Conservation (phyloP, 2,113 vertebrate genomes). For the Sigmodon hispidus region DNA sequence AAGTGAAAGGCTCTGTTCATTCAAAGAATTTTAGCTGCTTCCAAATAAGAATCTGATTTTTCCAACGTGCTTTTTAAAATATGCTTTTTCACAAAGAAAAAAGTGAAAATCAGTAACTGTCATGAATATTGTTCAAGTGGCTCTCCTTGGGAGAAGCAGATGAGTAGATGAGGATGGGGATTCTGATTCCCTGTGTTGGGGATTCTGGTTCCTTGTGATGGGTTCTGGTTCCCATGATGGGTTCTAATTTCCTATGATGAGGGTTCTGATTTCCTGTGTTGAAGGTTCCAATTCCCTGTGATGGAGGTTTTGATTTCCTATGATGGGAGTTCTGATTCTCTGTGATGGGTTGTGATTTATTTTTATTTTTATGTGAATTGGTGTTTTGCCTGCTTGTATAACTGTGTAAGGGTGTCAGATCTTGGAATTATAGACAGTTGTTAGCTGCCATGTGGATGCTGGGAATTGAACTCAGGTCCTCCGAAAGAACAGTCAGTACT, state of each 20-base stretch:
- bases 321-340: background rate
- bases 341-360: background rate
- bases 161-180: no score
- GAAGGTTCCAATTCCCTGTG: background rate
- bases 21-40: background rate
- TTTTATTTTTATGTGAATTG: no score
- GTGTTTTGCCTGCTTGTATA: no score
- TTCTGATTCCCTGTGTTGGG: background rate
- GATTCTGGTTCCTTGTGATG: background rate
- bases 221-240: background rate
- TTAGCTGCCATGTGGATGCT: no score
- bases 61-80: background rate
- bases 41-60: background rate
- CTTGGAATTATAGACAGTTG: no score
- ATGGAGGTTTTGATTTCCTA: background rate
- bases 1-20: background rate
- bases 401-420: no score
- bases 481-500: no score
- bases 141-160: rapidly evolving
- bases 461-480: no score
- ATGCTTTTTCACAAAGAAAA: background rate
- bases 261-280: background rate
- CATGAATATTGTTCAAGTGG: background rate
- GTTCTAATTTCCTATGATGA: background rate
- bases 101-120: background rate